These are phyloP conservation scores for Palythoa heliodiscus DNA, from an alignment of 92 coral and sea anemone species.

Conservation along the genomic window DNA sequence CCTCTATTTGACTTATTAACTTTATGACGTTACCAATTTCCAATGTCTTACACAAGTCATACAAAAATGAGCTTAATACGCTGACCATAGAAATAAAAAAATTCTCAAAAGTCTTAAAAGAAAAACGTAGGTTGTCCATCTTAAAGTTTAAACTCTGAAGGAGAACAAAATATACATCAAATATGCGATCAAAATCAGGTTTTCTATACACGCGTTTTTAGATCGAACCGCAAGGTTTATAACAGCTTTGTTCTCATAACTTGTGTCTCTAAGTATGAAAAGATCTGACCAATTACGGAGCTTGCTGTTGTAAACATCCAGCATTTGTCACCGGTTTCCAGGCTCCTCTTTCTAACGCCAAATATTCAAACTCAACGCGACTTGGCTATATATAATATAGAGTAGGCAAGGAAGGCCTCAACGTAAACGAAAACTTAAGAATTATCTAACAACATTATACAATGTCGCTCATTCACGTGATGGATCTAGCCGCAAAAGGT, in stretches of 20 bases:
- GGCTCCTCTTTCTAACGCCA: not conserved
- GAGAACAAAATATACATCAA: not conserved
- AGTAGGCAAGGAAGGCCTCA: not conserved
- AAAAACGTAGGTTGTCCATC: not conserved
- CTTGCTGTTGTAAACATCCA: constrained; percentile 1
- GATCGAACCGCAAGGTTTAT: not conserved
- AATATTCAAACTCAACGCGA: not conserved
- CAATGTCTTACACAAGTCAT: no score
- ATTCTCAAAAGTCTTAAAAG: no score
- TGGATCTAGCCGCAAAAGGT: constrained; percentile 46
- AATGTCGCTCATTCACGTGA: constrained; percentile 44
- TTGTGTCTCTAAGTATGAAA: not conserved
- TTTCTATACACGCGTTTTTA: not conserved
- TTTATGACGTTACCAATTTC: no score
- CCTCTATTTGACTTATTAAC: no score
- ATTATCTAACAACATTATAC: not conserved
- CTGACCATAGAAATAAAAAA: no score
- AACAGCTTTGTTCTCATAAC: not conserved
- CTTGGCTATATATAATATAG: not conserved
- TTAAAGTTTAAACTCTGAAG: not conserved
- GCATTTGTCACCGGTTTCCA: constrained; percentile 18
- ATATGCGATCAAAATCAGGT: not conserved
- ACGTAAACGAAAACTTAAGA: not conserved
- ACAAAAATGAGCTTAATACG: no score
- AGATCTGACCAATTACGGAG: constrained; percentile 6